Base-by-base conservation (phyloP, 2,113 vertebrate species). In the Xiphias gladius region DNA sequence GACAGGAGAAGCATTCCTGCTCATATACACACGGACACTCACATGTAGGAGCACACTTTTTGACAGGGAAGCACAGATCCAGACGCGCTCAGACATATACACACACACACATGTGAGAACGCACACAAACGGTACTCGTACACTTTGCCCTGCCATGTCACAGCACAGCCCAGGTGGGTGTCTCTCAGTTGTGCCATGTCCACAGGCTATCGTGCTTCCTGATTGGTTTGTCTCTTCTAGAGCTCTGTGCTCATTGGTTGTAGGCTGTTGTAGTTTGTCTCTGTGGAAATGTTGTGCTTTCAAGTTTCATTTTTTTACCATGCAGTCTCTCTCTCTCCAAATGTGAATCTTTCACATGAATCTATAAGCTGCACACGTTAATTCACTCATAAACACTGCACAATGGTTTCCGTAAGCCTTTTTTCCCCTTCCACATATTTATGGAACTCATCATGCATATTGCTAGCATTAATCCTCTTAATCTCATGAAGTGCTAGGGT, bases 391-490 rank as follows among this genome's bases (percentile, higher is more conserved):
- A 85, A 77, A 71, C 20, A 19, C 65, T n/a, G 11, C 55, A 74
- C 26, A 59, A 52, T 59, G 22, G 22, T 77, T 89, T 79, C 68
- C 17, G 69, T 87, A 80, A 84, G 68, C 72, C 65, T 10, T 46
- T 26, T 32, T 71, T 19, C 7, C 2, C 41, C 57, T 7, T 50
- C 32, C 66, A 24, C 80, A 88, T 83, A 92, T 91, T 90, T 58
- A 89, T 89, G 65, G 59, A 66, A 72, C 26, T 64, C 87, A 88
- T 87, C 87, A 86, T 80, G 84, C 86, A 73, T 88, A 87, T 86
- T 89, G 77, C 65, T 68, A 39, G 43, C 59, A 83, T 86, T 93
- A 91, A 91, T 91, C 88, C 85, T 80, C 77, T 89, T 91, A 93
- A 90, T 90, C 83, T 90, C 79, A 74, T 66, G 69, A 85, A 79